These are phyloP conservation scores for Eristalis intricaria DNA, from an alignment of 2,888 invertebrate species.

Conservation along the genomic window DNA sequence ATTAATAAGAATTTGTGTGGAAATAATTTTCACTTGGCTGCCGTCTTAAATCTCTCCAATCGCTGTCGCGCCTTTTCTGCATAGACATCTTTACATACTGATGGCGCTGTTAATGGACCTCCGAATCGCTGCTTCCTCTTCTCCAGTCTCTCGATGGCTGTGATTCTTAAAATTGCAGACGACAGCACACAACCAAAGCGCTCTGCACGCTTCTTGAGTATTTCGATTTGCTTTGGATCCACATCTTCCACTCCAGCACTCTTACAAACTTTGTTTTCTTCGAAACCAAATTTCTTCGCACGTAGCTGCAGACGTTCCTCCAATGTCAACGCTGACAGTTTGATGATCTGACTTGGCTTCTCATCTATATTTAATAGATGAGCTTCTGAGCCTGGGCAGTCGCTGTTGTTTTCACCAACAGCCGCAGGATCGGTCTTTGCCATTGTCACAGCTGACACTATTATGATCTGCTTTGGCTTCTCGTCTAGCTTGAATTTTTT, in stretches of 20 bases:
- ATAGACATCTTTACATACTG: conserved; percentile 72
- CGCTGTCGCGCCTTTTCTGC: conserved; percentile 80
- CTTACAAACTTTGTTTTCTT: conserved; percentile 73
- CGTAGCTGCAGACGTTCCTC: conserved; percentile 89
- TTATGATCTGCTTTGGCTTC: too few relatives aligned
- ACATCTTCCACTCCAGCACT: conserved; percentile 81
- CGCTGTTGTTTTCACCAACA: too few relatives aligned
- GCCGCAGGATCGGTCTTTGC: too few relatives aligned
- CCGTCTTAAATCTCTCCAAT: conserved; percentile 79
- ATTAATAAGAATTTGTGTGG: too few relatives aligned
- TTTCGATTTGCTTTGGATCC: conserved; percentile 82
- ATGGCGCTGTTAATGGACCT: conserved; percentile 13
- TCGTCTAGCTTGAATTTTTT: too few relatives aligned
- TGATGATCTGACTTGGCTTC: conserved; percentile 81
- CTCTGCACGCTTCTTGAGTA: conserved; percentile 91
- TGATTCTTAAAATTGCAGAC: conserved; percentile 87
- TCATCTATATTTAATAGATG: conserved; percentile 78
- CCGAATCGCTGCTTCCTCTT: conserved; percentile 92
- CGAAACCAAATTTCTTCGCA: conserved; percentile 90
- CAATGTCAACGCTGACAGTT: conserved; percentile 83
- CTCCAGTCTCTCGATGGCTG: conserved; percentile 87
- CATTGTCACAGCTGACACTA: too few relatives aligned
- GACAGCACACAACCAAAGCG: conserved; percentile 92
- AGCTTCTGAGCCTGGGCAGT: conserved; percentile 82
- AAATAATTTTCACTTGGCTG: conserved; percentile 47